Evolutionary conservation across 2,113 vertebrate genomes (phyloP).

Genomic region (Sminthopsis crassicaudata): DNA sequence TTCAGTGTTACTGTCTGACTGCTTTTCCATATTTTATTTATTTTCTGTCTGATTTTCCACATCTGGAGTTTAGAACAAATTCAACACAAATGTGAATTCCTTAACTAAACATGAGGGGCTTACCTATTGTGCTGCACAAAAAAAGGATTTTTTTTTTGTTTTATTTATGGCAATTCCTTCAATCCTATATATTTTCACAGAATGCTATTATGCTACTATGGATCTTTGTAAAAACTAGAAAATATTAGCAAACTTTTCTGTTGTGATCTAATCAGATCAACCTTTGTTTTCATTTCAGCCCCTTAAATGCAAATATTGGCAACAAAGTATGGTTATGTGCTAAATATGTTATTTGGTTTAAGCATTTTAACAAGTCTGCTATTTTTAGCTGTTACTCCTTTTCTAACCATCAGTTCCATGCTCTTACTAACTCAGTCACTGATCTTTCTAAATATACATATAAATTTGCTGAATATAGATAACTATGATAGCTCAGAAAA

Average conservation of each 20-base stretch:
- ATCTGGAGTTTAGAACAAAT: slow-evolving; percentile 49
- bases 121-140: slow-evolving; percentile 75
- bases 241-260: slow-evolving; percentile 63
- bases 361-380: slow-evolving; percentile 64
- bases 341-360: slow-evolving; percentile 59
- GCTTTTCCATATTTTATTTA: slow-evolving; percentile 16
- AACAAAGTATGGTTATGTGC: slow-evolving; percentile 65
- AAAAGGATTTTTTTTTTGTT: slow-evolving; percentile 61
- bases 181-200: slow-evolving; percentile 72
- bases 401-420: slow-evolving; percentile 49
- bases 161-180: slow-evolving; percentile 66
- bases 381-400: slow-evolving; percentile 53
- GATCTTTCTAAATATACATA: slow-evolving; percentile 61
- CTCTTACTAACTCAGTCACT: slow-evolving; percentile 50
- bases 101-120: slow-evolving; percentile 60
- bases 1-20: not conserved
- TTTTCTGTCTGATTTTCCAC: slow-evolving; percentile 30
- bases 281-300: slow-evolving; percentile 68
- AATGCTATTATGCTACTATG: slow-evolving; percentile 66
- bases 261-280: slow-evolving; percentile 65
- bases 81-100: slow-evolving; percentile 31
- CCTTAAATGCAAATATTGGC: slow-evolving; percentile 63
- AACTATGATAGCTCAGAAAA: slow-evolving; percentile 64
- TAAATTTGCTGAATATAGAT: slow-evolving; percentile 65
- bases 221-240: slow-evolving; percentile 44